A percentile compares a stretch with the other conserved stretches of the same genome.
Conservation (phyloP, 1,140 invertebrate genomes). For the Drosophila bifasciata region DNA sequence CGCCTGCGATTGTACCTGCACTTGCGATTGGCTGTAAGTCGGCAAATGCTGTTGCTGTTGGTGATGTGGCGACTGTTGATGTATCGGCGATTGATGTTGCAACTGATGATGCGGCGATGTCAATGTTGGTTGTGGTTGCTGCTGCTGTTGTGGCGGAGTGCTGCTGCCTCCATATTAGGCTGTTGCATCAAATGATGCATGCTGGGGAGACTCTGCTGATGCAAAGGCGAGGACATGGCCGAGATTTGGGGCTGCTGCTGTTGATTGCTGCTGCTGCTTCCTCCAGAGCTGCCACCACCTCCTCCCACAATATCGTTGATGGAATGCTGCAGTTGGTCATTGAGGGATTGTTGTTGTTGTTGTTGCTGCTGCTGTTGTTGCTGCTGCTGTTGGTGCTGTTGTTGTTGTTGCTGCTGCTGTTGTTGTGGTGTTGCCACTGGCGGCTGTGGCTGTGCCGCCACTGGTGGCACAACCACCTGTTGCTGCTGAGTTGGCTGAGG, state of each 20-base stretch:
- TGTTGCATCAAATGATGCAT: conserved; percentile 69
- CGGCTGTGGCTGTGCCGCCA: conserved; percentile 27
- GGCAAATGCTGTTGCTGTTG: conserved; percentile 59
- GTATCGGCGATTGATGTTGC: conserved; percentile 72
- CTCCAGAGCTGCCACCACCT: conserved; percentile 41
- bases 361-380: conserved; percentile 70
- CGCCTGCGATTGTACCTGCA: conserved; percentile 50
- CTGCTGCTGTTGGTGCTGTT: conserved; percentile 55
- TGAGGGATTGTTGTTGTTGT: conserved; percentile 73
- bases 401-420: conserved; percentile 43
- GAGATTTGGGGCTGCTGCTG: conserved; percentile 57
- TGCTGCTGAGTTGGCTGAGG: conserved; percentile 86
- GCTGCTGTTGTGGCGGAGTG: conserved; percentile 40
- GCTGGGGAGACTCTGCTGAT: conserved; percentile 66
- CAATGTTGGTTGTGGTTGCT: conserved; percentile 43
- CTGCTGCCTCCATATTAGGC: conserved; percentile 48
- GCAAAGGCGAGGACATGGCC: conserved; percentile 63
- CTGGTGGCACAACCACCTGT: conserved; percentile 57
- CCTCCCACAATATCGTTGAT: conserved; percentile 82
- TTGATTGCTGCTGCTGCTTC: conserved; percentile 38
- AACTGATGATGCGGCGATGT: conserved; percentile 68
- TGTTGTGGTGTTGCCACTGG: conserved; percentile 57
- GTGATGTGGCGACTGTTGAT: conserved; percentile 64
- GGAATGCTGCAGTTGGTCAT: conserved; percentile 82
- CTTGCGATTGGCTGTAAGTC: conserved; percentile 67